phyloP scores from a whole-genome alignment of 2,113 vertebrate species.

The Cacatua alba region DNA sequence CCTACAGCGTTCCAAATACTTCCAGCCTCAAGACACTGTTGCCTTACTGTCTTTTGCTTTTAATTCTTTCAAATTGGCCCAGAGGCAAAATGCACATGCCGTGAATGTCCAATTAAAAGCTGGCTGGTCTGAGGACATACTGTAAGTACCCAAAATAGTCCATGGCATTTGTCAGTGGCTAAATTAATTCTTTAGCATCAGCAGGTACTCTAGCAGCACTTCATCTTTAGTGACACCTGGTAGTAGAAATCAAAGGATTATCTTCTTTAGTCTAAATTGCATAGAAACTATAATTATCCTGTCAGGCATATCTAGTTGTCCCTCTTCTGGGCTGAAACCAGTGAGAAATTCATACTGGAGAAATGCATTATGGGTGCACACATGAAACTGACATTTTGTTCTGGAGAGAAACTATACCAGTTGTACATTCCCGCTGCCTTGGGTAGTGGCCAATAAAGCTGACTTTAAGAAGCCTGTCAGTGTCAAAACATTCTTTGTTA shows the following conservation, averaged over 20 bases:
- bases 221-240: neutral
- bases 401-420: neutral
- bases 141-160: neutral
- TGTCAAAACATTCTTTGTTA: neutral
- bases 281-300: neutral
- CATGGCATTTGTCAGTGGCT: neutral
- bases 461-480: neutral
- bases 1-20: neutral
- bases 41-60: neutral
- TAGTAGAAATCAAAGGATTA: neutral
- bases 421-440: neutral
- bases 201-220: neutral
- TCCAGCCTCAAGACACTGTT: neutral
- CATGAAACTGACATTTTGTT: neutral
- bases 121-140: neutral
- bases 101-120: neutral
- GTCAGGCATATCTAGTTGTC: neutral
- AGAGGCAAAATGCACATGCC: fast-evolving
- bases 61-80: neutral
- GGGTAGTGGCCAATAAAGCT: neutral
- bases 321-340: neutral
- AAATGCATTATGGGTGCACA: neutral
- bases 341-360: neutral
- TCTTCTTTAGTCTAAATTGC: neutral
- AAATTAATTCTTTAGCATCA: fast-evolving